Evolutionary conservation across 1,140 invertebrate genomes (phyloP), one percentile per base, ranked within the genome.

Genomic region (Arctopsyche grandis): DNA sequence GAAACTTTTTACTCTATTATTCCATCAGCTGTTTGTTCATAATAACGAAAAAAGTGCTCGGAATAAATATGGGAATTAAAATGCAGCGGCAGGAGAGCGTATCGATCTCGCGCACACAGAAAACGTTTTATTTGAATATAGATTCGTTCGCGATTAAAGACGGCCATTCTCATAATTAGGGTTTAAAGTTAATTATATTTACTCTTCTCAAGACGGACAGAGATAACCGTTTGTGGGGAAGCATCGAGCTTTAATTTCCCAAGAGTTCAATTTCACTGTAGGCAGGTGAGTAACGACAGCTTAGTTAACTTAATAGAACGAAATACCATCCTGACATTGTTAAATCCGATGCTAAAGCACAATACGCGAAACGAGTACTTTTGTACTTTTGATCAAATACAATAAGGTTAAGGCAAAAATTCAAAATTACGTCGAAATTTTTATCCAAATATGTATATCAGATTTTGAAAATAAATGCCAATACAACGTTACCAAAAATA

Each of bases 181-280:
- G 73, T 75, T 75, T 75, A 75, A 44, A 75, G 73, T 75, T 75
- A 75, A 75, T 75, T 75, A 75, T 75, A 48, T 75, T 75, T 75
- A 75, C 44, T 75, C 73, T 75, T 58, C 73, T 75, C 12, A 75
- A 44, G 73, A 75, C 73, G 52, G 44, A 75, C 73, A 48, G 73
- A 75, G 73, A 75, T 75, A 75, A 75, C 44, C 52, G 73, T 60
- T 75, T 75, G 73, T 48, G 48, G 48, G 29, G 43, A 58, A 75
- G 73, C 44, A 75, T 75, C 44, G 73, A 75, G 73, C 48, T 44
- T 75, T 75, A 75, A 75, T 75, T 75, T 75, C 73, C 73, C 73
- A 75, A 75, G 73, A 75, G 73, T 75, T 75, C 73, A 75, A 75
- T 75, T 75, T 44, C 73, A 48, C 52, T n/a, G 46, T 75, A 75